These are phyloP conservation scores for Eonycteris spelaea DNA, from an alignment of 2,113 vertebrate genomes.

Conservation along the genomic window DNA sequence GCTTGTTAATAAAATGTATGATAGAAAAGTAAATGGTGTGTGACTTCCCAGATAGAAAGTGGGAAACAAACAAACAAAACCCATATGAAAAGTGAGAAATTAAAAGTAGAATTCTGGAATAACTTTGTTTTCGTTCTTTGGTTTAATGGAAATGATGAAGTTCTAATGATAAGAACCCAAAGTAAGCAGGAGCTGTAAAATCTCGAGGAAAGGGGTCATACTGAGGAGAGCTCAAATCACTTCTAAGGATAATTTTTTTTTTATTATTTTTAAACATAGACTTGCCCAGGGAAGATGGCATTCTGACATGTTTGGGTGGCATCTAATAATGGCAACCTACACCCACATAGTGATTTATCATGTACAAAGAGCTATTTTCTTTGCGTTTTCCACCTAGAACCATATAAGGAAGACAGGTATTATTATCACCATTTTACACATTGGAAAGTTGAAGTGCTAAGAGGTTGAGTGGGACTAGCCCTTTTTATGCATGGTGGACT, in stretches of 20 bases:
- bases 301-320: neutral
- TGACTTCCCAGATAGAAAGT: neutral
- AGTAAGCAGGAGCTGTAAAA: neutral
- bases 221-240: neutral
- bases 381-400: neutral
- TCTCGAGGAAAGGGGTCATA: neutral
- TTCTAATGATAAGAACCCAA: neutral
- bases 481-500: neutral
- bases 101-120: neutral
- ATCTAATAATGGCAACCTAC: neutral
- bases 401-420: neutral
- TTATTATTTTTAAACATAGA: neutral
- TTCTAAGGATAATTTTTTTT: neutral
- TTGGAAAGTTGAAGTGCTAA: neutral
- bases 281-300: neutral
- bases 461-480: neutral
- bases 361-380: neutral
- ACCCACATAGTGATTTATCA: neutral
- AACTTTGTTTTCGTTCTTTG: neutral
- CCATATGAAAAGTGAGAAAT: neutral
- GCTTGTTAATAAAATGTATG: neutral
- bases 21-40: neutral
- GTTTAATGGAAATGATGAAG: neutral
- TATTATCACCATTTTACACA: neutral
- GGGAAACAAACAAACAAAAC: neutral